Conservation (phyloP, 2,113 vertebrate genomes). For the Crotalus tigris region DNA sequence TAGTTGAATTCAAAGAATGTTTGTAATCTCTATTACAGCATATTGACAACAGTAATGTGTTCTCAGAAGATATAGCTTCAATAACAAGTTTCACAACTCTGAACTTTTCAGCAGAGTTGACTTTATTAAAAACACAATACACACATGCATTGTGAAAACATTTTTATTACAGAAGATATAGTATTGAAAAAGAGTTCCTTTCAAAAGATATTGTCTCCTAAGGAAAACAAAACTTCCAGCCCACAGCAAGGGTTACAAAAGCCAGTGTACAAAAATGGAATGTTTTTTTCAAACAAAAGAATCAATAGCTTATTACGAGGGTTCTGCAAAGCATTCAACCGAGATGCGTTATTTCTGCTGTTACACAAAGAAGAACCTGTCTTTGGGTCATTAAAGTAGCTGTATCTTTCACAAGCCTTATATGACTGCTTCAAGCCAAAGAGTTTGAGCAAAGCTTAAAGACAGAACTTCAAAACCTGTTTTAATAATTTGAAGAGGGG, state of each 20-base stretch:
- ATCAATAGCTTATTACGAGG: constrained; percentile 1
- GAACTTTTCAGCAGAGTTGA: constrained; percentile 30
- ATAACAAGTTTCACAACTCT: neutral
- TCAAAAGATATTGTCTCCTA: constrained; percentile 15
- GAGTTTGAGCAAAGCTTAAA: neutral
- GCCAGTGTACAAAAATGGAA: constrained; percentile 39
- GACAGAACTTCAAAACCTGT: too few species aligned
- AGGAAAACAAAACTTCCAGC: constrained; percentile 22
- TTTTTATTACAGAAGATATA: constrained; percentile 38
- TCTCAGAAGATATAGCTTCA: neutral
- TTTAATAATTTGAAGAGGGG: neutral
- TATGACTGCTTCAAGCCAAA: neutral
- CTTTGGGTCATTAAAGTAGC: neutral
- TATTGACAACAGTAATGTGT: neutral
- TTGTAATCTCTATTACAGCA: neutral
- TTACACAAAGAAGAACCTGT: neutral
- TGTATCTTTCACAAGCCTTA: neutral
- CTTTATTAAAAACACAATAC: constrained; percentile 46
- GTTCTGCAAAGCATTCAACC: neutral
- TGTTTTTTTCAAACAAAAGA: neutral
- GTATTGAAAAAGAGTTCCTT: neutral
- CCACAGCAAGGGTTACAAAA: constrained; percentile 32
- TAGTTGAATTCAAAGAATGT: neutral
- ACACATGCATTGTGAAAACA: constrained; percentile 7
- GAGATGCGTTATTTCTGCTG: neutral